These are phyloP conservation scores for Perccottus glenii DNA, from an alignment of 2,113 vertebrate species.

Conservation along the genomic window DNA sequence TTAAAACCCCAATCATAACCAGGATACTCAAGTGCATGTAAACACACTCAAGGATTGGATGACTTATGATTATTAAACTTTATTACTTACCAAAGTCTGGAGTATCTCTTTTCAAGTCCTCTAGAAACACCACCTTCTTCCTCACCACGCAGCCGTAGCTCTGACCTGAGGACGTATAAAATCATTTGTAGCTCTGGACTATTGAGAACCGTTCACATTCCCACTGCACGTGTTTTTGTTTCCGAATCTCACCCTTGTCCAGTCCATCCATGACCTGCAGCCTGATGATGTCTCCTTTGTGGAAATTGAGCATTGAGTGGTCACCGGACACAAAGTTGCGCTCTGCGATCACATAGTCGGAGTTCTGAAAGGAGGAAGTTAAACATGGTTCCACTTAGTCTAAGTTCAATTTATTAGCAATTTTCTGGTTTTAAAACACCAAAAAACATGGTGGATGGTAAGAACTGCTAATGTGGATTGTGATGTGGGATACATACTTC, in stretches of 20 bases:
- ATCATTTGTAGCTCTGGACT: no score
- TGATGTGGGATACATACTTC: no score
- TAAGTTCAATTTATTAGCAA: no score
- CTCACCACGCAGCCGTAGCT: conserved; percentile 92
- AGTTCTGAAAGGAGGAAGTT: conserved; percentile 80
- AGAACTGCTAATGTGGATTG: no score
- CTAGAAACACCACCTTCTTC: conserved; percentile 94
- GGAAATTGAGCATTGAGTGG: conserved; percentile 83
- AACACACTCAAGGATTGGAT: background rate
- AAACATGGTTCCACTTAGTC: background rate
- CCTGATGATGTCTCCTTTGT: conserved; percentile 96
- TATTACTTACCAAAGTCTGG: conserved; percentile 90
- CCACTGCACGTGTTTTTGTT: background rate
- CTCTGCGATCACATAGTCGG: conserved; percentile 92
- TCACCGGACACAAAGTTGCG: conserved; percentile 88
- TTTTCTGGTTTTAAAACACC: no score
- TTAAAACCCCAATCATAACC: no score
- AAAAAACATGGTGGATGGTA: no score
- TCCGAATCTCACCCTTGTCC: conserved; percentile 79
- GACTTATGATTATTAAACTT: background rate
- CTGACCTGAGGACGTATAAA: conserved; percentile 76
- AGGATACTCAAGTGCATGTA: no score
- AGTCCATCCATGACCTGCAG: conserved; percentile 86
- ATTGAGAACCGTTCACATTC: conserved; percentile 5
- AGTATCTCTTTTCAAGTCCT: conserved; percentile 88